Evolutionary conservation across 1,140 invertebrate genomes (phyloP), one percentile per base, ranked within the genome.

Genomic region (Arctopsyche grandis): DNA sequence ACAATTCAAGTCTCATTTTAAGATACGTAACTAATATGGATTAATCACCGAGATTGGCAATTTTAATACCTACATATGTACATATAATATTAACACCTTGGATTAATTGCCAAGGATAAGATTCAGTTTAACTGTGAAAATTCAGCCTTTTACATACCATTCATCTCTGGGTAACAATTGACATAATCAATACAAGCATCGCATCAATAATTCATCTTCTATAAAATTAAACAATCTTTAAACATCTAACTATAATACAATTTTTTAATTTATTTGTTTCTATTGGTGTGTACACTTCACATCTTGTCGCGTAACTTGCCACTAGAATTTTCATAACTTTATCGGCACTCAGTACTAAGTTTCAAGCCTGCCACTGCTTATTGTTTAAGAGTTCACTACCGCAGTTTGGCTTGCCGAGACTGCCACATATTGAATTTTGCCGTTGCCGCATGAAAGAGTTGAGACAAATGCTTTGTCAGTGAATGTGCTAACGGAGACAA

Each of bases 381-480:
- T 22, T 7, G 16, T 66, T 66, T 9, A 66, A 26, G 5, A 66
- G 24, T 60, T 74, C 88, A 90, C 89, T 92, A 92, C 89, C 92
- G 91, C 84, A 91, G 87, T 83, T 91, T 90, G 83, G 91, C 91
- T 84, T 93, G 92, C 78, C 94, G 88, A 84, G 94, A 93, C 85
- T 97, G 95, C 95, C 95, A 97, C 1, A 93, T 87, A 43, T 90
- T 93, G 88, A 93, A 97, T 85, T 96, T 97, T 76, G 91, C 90
- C 83, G 94, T 96, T 0, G 95, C 95, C 9, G 94, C 92, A 84
- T 93, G 92, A 70, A 97, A 88, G 84, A 97, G 90, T 85, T 94
- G 93, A 86, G 96, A 95, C 83, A 97, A 88, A 86, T 97, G 96
- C 86, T 91, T 93, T n/a, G 95, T 96, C 14, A 97, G 84, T 75